phyloP scores from a whole-genome alignment of 1,140 invertebrate species.

The Heterodera carotae region DNA sequence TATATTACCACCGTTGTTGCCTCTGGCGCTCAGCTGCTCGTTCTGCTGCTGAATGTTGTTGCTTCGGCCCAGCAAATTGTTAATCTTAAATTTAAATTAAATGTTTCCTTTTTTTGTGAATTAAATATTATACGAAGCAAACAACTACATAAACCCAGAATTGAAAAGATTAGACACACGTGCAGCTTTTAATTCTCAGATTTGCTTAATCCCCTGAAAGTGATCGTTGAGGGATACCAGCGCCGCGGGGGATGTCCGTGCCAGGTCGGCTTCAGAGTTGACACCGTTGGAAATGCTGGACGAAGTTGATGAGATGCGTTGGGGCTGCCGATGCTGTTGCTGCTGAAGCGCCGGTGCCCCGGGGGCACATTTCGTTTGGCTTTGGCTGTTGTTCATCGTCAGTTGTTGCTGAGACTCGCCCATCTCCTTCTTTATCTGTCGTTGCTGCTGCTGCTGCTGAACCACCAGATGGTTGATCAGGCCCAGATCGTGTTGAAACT shows the following conservation, averaged over 20 bases:
- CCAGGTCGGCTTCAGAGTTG: not conserved
- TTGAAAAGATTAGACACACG: too few relatives aligned
- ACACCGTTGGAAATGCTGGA: not conserved
- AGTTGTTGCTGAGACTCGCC: not conserved
- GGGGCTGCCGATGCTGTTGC: not conserved
- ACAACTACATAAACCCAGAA: too few relatives aligned
- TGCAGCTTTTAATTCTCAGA: too few relatives aligned
- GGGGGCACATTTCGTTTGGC: not conserved
- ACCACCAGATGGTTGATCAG: constrained; percentile 1
- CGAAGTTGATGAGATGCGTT: not conserved
- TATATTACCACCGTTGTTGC: not conserved
- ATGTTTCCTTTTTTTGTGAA: too few relatives aligned
- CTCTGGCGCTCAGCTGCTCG: not conserved
- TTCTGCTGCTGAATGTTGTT: not conserved
- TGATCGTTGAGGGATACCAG: not conserved
- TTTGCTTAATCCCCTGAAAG: not conserved
- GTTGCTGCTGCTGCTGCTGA: not conserved
- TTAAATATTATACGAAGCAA: too few relatives aligned
- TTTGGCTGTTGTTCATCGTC: not conserved
- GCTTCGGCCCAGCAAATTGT: not conserved
- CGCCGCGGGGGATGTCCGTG: not conserved
- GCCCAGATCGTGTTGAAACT: not conserved
- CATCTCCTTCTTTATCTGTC: not conserved
- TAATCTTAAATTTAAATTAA: not conserved
- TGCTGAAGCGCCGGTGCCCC: too few relatives aligned